phyloP scores from a whole-genome alignment of 2,113 vertebrate genomes.

The Apus apus region DNA sequence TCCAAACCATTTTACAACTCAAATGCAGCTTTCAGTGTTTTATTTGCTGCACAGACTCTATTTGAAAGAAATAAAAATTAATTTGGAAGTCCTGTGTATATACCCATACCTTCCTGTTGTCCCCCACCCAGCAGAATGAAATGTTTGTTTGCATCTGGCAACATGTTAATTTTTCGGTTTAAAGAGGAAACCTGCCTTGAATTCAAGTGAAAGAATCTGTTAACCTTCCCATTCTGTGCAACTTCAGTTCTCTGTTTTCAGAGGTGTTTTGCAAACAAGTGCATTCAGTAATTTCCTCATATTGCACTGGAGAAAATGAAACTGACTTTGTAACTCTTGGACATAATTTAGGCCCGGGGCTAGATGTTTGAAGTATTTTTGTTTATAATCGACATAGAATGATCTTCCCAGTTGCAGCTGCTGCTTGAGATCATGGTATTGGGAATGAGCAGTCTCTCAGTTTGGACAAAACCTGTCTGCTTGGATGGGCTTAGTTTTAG shows the following conservation, averaged over 20 bases:
- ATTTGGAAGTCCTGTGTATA: not conserved
- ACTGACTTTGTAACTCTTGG: not conserved
- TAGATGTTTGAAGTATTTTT: not conserved
- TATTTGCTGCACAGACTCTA: not conserved
- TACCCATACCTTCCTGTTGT: not conserved
- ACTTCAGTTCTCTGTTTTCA: not conserved
- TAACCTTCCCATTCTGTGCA: not conserved
- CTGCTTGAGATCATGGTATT: not conserved
- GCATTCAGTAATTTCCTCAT: not conserved
- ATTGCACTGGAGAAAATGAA: not conserved
- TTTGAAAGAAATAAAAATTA: not conserved
- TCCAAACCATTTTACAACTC: not conserved
- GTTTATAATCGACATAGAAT: not conserved
- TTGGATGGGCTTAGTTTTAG: not conserved
- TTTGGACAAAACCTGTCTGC: not conserved
- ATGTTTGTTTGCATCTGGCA: not conserved
- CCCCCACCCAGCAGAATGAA: fast-evolving
- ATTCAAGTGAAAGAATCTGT: not conserved
- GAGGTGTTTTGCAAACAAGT: not conserved
- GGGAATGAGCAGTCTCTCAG: not conserved
- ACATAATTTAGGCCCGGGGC: not conserved
- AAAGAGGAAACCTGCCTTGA: not conserved
- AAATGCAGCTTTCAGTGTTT: not conserved
- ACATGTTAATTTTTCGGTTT: not conserved
- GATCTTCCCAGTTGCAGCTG: not conserved